Percentiles rank a stretch among this genome's conserved stretches.
Conservation (phyloP, 2,113 vertebrate genomes). For the Cyanoliseus patagonus region DNA sequence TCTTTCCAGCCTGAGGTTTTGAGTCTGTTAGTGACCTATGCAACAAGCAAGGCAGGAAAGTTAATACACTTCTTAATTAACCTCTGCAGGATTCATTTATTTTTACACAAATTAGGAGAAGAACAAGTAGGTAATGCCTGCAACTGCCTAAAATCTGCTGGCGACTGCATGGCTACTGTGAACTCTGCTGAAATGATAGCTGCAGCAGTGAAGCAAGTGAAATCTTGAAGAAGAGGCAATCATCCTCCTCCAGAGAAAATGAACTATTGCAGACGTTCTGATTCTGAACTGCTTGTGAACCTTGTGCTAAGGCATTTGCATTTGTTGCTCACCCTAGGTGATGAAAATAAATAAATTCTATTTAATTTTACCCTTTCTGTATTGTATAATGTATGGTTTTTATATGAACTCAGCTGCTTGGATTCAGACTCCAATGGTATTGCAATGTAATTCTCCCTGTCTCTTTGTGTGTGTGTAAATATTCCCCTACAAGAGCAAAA, state of each 20-base stretch:
- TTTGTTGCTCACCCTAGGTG: not conserved
- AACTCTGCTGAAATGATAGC: not conserved
- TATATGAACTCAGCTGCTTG: not conserved
- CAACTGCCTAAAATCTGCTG: not conserved
- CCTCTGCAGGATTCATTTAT: constrained; percentile 1
- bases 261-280: not conserved
- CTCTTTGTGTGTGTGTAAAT: not conserved
- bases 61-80: constrained; percentile 35
- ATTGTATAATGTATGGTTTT: constrained; percentile 1
- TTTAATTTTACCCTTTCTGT: constrained; percentile 30
- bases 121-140: not conserved
- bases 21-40: not conserved
- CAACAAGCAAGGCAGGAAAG: not conserved
- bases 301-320: not conserved
- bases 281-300: constrained; percentile 34
- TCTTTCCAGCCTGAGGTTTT: not conserved
- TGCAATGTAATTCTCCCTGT: not conserved
- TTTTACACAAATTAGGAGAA: not conserved
- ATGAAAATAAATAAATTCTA: constrained; percentile 22
- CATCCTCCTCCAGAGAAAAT: constrained; percentile 11
- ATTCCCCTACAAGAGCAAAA: not conserved
- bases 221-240: not conserved
- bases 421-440: not conserved
- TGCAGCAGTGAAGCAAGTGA: not conserved
- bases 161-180: not conserved